phyloP scores from a whole-genome alignment of 2,797 vertebrate genomes.

The Arnoldichthys spilopterus region DNA sequence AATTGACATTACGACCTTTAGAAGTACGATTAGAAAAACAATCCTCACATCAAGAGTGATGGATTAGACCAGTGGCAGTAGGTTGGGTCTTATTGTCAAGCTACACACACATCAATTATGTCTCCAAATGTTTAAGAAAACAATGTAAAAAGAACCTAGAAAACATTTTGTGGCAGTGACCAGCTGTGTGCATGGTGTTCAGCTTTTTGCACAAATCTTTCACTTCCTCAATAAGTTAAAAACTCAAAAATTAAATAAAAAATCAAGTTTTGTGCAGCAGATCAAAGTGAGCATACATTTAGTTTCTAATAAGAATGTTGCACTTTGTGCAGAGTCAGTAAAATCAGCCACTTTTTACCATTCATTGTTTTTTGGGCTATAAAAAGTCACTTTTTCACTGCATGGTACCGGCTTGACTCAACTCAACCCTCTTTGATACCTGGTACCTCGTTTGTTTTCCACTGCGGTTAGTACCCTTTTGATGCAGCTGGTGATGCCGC shows the following conservation, averaged over 20 bases:
- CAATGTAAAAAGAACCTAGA: conserved; percentile 6
- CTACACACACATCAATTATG: conserved; percentile 37
- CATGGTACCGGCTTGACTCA: no score
- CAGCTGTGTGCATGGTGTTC: neutral
- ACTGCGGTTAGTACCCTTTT: no score
- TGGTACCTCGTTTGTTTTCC: no score
- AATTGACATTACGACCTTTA: conserved; percentile 25
- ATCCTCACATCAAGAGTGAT: conserved; percentile 26
- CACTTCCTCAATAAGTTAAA: neutral
- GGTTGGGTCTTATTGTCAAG: conserved; percentile 25
- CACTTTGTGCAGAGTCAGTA: conserved; percentile 33
- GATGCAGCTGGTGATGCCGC: no score
- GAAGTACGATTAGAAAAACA: conserved; percentile 28
- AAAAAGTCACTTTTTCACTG: no score
- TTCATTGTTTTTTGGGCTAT: no score
- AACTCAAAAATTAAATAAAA: neutral
- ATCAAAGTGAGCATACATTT: conserved; percentile 1
- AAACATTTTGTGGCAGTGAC: conserved; percentile 50
- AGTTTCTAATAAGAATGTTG: conserved; percentile 25
- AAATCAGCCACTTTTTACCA: no score
- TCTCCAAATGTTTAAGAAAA: conserved; percentile 12
- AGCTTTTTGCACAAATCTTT: neutral
- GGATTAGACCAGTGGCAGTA: conserved; percentile 42
- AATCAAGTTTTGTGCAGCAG: conserved; percentile 25
- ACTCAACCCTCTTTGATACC: no score